Evolutionary conservation across 2,797 vertebrate genomes (phyloP).

Genomic region (Balearica regulorum): DNA sequence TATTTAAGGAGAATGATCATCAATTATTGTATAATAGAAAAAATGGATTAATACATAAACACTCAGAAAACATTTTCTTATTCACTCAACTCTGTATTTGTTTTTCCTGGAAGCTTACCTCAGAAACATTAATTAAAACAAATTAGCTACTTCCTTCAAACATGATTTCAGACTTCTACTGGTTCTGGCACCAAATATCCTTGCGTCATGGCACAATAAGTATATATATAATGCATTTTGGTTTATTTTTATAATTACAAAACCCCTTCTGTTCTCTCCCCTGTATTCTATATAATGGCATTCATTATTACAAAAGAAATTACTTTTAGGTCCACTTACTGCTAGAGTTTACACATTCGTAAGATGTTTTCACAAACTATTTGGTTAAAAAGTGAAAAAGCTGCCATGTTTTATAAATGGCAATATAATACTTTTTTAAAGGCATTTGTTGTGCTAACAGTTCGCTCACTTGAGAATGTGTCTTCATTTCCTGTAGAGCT

Average conservation of each 20-base stretch:
- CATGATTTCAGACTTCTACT: background rate
- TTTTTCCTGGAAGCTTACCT: background rate
- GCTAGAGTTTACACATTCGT: background rate
- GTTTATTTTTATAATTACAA: background rate
- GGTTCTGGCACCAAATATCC: background rate
- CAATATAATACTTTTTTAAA: slow-evolving; percentile 1
- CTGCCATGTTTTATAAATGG: background rate
- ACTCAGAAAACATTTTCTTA: background rate
- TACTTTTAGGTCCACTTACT: background rate
- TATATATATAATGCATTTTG: background rate
- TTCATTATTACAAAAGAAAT: slow-evolving; percentile 6
- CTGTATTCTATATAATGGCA: background rate
- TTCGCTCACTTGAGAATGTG: background rate
- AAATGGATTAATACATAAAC: background rate
- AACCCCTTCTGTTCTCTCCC: background rate
- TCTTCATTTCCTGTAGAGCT: background rate
- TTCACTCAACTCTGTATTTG: background rate
- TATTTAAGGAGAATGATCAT: background rate
- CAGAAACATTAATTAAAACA: slow-evolving; percentile 4
- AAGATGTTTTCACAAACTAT: background rate
- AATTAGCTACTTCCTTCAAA: background rate
- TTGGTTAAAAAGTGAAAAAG: slow-evolving; percentile 1
- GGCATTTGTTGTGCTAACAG: background rate
- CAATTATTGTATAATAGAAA: background rate
- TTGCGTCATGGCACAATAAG: background rate